Evolutionary conservation across 1,140 invertebrate species (phyloP).

Genomic region (Drosophila ambigua): DNA sequence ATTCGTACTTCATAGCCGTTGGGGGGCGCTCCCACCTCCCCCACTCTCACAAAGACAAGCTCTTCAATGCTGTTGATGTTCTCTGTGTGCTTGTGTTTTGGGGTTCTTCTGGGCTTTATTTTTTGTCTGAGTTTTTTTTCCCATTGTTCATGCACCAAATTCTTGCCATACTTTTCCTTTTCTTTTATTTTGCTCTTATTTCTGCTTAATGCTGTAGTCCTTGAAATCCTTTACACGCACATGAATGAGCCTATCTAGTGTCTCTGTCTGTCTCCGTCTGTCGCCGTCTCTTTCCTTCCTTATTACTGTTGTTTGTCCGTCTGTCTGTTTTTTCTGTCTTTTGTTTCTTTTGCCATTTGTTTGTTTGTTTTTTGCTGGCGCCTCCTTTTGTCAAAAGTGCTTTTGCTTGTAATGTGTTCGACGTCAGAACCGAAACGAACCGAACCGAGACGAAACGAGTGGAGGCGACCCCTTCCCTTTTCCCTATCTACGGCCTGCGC

Average conservation of each 20-base stretch:
- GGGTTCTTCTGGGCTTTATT: conserved; percentile 34
- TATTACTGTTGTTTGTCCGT: conserved; percentile 17
- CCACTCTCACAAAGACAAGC: conserved; percentile 26
- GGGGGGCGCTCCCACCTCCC: conserved; percentile 12
- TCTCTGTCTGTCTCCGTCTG: background rate
- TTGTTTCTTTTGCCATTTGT: conserved; percentile 77
- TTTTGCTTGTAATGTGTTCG: conserved; percentile 81
- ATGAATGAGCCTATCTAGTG: conserved; percentile 55
- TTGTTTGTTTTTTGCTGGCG: conserved; percentile 78
- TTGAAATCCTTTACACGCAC: conserved; percentile 73
- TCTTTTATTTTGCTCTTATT: conserved; percentile 13
- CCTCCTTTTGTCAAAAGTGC: conserved; percentile 80
- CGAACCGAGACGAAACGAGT: background rate
- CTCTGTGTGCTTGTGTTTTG: conserved; percentile 12
- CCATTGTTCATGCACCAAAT: conserved; percentile 78
- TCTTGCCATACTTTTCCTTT: conserved; percentile 46
- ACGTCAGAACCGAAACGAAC: conserved; percentile 58
- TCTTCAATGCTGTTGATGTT: conserved; percentile 48
- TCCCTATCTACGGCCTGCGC: background rate
- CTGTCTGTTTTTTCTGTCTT: conserved; percentile 47
- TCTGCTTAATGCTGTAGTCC: conserved; percentile 72
- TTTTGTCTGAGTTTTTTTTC: conserved; percentile 33
- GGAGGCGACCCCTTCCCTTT: conserved; percentile 19
- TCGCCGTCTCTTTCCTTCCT: conserved; percentile 1
- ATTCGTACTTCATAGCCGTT: conserved; percentile 30